Evolutionary conservation across 2,113 vertebrate species (phyloP), one percentile per base, ranked within the genome.

Genomic region (Lepus americanus): DNA sequence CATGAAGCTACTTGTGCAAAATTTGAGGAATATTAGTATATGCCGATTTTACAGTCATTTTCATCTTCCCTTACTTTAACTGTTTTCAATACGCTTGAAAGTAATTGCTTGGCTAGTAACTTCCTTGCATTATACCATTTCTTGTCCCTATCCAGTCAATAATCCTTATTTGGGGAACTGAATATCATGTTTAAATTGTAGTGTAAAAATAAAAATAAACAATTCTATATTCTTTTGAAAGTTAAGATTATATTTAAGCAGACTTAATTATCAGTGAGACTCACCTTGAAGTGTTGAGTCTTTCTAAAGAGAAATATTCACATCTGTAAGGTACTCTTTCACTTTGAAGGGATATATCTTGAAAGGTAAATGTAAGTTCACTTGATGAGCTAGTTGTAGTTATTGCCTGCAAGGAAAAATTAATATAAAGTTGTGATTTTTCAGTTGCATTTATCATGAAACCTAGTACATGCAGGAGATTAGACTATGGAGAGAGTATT

Each of bases 251-350:
- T 69, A 89, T 79, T 64, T 92, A 82, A n/a, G 22, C 83, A 95
- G 51, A 88, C 11, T 14, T 88, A 63, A 49, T 83, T 93, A 78
- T 78, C 13, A 39, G 20, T 69, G 36, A 92, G 1, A 2, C 64
- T 97, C 98, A 99, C 99, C 99, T 99, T 98, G 99, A 98, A 86
- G 86, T 99, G 98, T 92, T 99, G 98, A 82, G 98, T 98, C 9
- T 94, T 94, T 85, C 69, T 94, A 84, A 39, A 94, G 69, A 73
- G 88, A 70, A 91, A 72, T 66, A 85, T 74, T 80, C 87, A 84
- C 39, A 84, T 78, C 19, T 91, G 3, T 76, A 70, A 78, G 78
- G 44, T 82, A 55, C 11, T 78, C 33, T 82, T 95, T 93, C 55
- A 86, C 33, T 81, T 78, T 39, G 53, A 91, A 88, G 44, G 7